Evolutionary conservation across 1,140 invertebrate genomes (phyloP).

Genomic region (Achroia grisella): DNA sequence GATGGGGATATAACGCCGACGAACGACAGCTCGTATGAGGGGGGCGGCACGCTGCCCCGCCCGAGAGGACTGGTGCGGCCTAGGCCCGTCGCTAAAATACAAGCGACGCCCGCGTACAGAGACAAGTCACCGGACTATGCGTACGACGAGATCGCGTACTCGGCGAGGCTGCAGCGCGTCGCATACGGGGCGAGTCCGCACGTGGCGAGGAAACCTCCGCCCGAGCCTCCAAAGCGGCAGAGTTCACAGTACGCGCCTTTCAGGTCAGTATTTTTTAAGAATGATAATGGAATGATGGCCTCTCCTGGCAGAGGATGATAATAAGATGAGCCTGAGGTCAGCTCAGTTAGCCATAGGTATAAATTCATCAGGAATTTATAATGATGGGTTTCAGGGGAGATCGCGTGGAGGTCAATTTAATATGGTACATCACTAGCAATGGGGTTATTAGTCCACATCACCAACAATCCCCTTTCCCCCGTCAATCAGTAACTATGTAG

Average conservation of each 20-base stretch:
- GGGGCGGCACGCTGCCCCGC: constrained; percentile 88
- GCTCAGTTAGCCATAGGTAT: too few relatives aligned
- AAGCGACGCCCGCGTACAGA: constrained; percentile 74
- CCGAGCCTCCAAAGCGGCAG: constrained; percentile 89
- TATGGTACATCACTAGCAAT: too few relatives aligned
- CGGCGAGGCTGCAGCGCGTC: constrained; percentile 56
- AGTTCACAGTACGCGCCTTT: constrained; percentile 75
- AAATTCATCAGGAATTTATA: too few relatives aligned
- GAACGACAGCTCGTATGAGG: constrained; percentile 83
- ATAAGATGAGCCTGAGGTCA: too few relatives aligned
- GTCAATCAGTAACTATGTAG: too few relatives aligned
- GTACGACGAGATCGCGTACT: constrained; percentile 70
- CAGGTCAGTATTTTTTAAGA: constrained; percentile 10
- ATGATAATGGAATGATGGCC: too few relatives aligned
- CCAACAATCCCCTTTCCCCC: too few relatives aligned
- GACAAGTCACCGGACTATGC: constrained; percentile 74
- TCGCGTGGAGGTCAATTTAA: too few relatives aligned
- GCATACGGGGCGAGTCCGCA: constrained; percentile 75
- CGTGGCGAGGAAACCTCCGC: constrained; percentile 83
- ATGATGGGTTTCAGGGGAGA: too few relatives aligned
- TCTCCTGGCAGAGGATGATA: too few relatives aligned
- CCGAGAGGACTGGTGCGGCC: constrained; percentile 87
- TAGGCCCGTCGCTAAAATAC: constrained; percentile 89
- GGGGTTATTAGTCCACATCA: too few relatives aligned
- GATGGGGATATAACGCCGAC: constrained; percentile 92